Evolutionary conservation across 2,113 vertebrate species (phyloP).

Genomic region (Pheucticus melanocephalus): DNA sequence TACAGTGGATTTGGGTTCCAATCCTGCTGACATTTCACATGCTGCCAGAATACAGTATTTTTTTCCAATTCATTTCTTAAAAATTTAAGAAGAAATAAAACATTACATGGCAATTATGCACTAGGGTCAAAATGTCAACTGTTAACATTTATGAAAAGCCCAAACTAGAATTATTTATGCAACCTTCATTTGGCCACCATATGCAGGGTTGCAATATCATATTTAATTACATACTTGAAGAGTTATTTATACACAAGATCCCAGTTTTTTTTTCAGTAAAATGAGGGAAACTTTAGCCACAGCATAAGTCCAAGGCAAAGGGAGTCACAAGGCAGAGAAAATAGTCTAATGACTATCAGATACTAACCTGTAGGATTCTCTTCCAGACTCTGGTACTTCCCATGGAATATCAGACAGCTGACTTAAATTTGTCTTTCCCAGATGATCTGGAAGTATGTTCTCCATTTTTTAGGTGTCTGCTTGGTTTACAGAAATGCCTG

Average conservation of each 20-base stretch:
- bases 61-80: conserved; percentile 24
- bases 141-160: background rate
- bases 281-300: background rate
- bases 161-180: background rate
- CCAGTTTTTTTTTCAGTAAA: background rate
- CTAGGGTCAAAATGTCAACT: background rate
- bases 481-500: background rate
- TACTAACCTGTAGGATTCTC: background rate
- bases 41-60: conserved; percentile 20
- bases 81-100: background rate
- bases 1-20: background rate
- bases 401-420: background rate
- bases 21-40: conserved; percentile 35
- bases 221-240: background rate
- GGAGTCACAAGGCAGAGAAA: background rate
- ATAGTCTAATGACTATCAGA: background rate
- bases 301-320: background rate
- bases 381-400: background rate
- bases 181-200: background rate
- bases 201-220: background rate
- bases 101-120: background rate
- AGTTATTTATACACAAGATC: background rate
- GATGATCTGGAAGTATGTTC: background rate
- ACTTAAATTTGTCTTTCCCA: background rate
- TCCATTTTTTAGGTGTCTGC: background rate